Evolutionary conservation across 2,888 invertebrate genomes (phyloP), one percentile per base, ranked within the genome.

Genomic region (Ochropleura plecta): DNA sequence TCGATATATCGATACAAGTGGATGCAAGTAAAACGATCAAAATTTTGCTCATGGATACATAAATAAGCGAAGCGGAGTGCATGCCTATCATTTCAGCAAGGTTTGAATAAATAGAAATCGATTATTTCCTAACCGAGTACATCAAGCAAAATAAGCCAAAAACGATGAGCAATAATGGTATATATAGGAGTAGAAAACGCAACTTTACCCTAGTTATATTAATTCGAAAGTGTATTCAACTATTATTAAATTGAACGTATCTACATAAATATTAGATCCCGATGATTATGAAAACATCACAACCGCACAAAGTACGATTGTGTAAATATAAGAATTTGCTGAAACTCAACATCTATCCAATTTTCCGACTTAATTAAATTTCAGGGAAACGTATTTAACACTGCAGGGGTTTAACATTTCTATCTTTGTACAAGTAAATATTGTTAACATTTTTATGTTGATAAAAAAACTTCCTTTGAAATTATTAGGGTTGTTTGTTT

Each of bases 341-440:
- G 70, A 42, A 62, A 70, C 65, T 79, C 51, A 78, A 83, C 60
- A 57, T 69, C n/a, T 55, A 51, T 69, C 20, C 30, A 70, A 77
- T 62, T 14, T 66, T 42, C 57, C 5, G 46, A 57, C 55, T 63
- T 83, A 66, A 79, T 79, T 70, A 78, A 70, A 79, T 78, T 76
- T 83, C 55, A 55, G n/a, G 30, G 55, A 79, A 83, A 83, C 57
- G 65, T 57, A 78, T 65, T 78, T 70, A 59, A 70, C 59, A 67
- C 83, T 67, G 66, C 71, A 46, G 53, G n/a, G n/a, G 18, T 49
- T 68, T 53, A 60, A 66, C 12, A 64, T 82, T 79, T 69, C 57
- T 57, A 60, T 65, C 48, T 55, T 83, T 67, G 55, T 70, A 49
- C 48, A 66, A 66, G 51, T 66, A 66, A 78, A 83, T 66, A 62